A percentile compares a stretch with the other conserved stretches of the same genome.
These are phyloP conservation scores for Stylophora pistillata DNA, from an alignment of 64 coral and sea anemone species.

Conservation along the genomic window DNA sequence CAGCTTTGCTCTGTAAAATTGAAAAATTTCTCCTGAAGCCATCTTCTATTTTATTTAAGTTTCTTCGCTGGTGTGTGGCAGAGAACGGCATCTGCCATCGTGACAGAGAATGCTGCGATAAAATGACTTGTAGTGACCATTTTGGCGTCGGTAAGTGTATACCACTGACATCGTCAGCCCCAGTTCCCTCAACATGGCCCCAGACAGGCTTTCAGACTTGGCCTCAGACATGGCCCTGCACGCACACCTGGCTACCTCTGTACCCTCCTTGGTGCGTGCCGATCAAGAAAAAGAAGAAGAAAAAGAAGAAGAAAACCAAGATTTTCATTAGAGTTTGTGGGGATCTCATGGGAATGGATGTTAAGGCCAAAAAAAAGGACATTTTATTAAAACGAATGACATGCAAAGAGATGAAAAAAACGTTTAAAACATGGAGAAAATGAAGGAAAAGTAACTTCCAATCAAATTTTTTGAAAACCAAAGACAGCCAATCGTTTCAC, in stretches of 20 bases:
- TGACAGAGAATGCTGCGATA: constrained; percentile 10
- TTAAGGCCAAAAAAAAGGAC: constrained; percentile 28
- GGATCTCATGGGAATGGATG: constrained; percentile 7
- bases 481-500: too few relatives aligned
- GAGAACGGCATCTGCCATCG: constrained; percentile 14
- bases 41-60: neutral
- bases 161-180: neutral
- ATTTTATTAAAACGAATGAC: neutral
- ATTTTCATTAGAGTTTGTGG: constrained; percentile 3
- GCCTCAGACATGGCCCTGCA: neutral
- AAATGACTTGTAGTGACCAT: constrained; percentile 5
- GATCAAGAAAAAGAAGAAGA: neutral
- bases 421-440: neutral
- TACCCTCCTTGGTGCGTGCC: neutral
- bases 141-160: constrained; percentile 24
- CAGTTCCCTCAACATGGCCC: neutral
- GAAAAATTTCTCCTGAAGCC: too few relatives aligned
- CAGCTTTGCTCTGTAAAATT: too few relatives aligned
- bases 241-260: too few relatives aligned
- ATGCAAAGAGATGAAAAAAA: neutral
- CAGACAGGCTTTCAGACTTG: neutral
- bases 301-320: constrained; percentile 29
- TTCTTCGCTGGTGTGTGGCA: constrained; percentile 12
- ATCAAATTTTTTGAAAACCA: neutral
- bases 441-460: neutral